phyloP scores from a whole-genome alignment of 1,140 invertebrate species.

The Neomicropteryx cornuta region DNA sequence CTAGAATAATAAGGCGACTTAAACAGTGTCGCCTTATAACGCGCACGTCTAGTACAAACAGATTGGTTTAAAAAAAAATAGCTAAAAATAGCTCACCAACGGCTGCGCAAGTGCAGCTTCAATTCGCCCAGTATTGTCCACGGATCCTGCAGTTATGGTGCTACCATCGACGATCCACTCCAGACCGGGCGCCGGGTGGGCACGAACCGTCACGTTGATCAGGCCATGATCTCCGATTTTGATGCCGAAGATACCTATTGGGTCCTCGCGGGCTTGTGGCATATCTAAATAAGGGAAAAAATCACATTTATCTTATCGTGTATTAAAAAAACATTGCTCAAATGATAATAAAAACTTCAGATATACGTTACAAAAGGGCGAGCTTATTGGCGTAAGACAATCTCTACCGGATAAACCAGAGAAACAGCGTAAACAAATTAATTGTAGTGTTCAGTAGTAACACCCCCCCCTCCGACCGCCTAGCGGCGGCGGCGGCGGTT shows the following conservation, averaged over 20 bases:
- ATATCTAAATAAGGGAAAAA: conserved; percentile 38
- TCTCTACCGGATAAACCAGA: too few relatives aligned
- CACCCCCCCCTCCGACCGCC: too few relatives aligned
- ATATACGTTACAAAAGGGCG: too few relatives aligned
- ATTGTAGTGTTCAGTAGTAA: too few relatives aligned
- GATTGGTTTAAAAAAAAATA: too few relatives aligned
- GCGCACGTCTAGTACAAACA: too few relatives aligned
- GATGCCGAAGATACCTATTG: conserved; percentile 55
- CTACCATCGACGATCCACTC: conserved; percentile 53
- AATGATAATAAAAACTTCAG: neutral
- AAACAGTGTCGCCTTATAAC: too few relatives aligned
- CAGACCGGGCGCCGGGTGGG: conserved; percentile 53
- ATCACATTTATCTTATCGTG: too few relatives aligned
- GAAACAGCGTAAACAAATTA: too few relatives aligned
- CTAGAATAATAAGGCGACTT: too few relatives aligned
- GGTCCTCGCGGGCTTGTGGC: conserved; percentile 40
- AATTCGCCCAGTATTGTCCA: conserved; percentile 34
- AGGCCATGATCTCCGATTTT: conserved; percentile 53
- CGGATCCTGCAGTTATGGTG: conserved; percentile 43
- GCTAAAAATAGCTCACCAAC: conserved; percentile 38
- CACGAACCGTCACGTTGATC: conserved; percentile 54
- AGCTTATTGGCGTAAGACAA: too few relatives aligned
- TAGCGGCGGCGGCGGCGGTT: too few relatives aligned
- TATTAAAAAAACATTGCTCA: neutral
- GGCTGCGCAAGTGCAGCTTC: conserved; percentile 36